phyloP scores from a whole-genome alignment of 2,888 invertebrate genomes.

The Cybosia mesomella region DNA sequence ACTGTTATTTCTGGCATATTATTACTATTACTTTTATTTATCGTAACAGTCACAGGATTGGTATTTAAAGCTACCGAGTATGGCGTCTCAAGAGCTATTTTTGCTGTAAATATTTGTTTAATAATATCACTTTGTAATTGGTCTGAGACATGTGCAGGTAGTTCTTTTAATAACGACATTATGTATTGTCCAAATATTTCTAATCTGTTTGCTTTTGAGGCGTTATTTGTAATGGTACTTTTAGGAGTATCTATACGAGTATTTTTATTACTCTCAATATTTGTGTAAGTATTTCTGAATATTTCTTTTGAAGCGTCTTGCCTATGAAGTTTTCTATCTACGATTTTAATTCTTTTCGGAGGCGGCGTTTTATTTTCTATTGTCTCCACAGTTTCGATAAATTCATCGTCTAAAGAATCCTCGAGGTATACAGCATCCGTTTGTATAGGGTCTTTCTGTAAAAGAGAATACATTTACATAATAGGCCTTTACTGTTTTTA shows the following conservation, averaged over 20 bases:
- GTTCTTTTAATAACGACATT: slow-evolving; percentile 55
- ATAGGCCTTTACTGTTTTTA: too few relatives aligned
- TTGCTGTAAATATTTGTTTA: slow-evolving; percentile 43
- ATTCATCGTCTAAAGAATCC: slow-evolving; percentile 8
- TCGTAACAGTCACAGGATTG: slow-evolving; percentile 11
- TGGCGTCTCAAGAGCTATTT: slow-evolving; percentile 22
- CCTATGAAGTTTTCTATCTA: background rate
- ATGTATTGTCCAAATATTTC: slow-evolving; percentile 62
- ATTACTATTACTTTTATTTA: slow-evolving; percentile 1
- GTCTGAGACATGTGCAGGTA: slow-evolving; percentile 57
- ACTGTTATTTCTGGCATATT: slow-evolving; percentile 17
- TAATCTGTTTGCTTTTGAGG: slow-evolving; percentile 33
- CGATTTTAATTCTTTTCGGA: background rate
- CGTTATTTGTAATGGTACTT: background rate
- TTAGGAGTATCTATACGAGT: background rate
- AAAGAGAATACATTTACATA: slow-evolving; percentile 1
- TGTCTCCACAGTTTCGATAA: background rate
- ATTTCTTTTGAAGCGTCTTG: slow-evolving; percentile 15
- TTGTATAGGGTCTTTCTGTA: slow-evolving; percentile 37
- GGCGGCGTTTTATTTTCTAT: background rate
- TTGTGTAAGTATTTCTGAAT: background rate
- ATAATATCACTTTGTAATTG: slow-evolving; percentile 61
- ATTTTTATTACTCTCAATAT: background rate
- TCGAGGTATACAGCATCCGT: slow-evolving; percentile 38
- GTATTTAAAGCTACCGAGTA: slow-evolving; percentile 6